Conservation (phyloP, 2,888 invertebrate species). For the Oscheius sp. region DNA sequence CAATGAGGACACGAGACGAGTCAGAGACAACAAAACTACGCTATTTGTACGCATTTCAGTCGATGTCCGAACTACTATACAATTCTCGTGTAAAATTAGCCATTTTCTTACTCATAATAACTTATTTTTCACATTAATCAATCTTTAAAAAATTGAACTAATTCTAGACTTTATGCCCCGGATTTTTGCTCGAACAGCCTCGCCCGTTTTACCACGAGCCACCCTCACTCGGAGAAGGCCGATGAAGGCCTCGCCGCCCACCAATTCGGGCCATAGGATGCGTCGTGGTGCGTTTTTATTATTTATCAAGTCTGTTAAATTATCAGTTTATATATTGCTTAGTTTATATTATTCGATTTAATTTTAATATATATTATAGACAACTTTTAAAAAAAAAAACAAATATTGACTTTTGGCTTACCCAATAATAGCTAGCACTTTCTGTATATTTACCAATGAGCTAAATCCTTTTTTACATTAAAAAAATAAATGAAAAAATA, state of each 20-base stretch:
- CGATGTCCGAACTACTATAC: too few relatives aligned
- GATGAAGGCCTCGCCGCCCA: slow-evolving; percentile 7
- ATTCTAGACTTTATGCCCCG: slow-evolving; percentile 18
- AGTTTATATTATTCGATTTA: not conserved
- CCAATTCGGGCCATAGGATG: not conserved
- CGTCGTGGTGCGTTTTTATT: slow-evolving; percentile 9
- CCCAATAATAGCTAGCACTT: too few relatives aligned
- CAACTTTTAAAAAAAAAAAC: not conserved
- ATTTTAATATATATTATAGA: not conserved
- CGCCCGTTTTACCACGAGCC: slow-evolving; percentile 37
- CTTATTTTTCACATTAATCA: too few relatives aligned
- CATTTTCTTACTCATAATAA: too few relatives aligned
- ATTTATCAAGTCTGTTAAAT: not conserved
- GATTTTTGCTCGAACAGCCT: slow-evolving; percentile 27
- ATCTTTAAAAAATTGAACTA: too few relatives aligned
- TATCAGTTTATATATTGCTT: not conserved
- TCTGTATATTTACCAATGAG: not conserved
- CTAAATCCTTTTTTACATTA: not conserved
- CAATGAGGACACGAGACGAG: too few relatives aligned
- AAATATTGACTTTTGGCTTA: too few relatives aligned
- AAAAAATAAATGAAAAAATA: not conserved
- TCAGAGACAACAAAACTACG: too few relatives aligned
- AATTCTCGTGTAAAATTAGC: too few relatives aligned
- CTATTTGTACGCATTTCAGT: too few relatives aligned
- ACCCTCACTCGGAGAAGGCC: slow-evolving; percentile 24